A percentile compares a stretch with the other conserved stretches of the same genome.
Evolutionary conservation across 2,888 invertebrate species (phyloP).

Genomic region (Dasypogon diadema): DNA sequence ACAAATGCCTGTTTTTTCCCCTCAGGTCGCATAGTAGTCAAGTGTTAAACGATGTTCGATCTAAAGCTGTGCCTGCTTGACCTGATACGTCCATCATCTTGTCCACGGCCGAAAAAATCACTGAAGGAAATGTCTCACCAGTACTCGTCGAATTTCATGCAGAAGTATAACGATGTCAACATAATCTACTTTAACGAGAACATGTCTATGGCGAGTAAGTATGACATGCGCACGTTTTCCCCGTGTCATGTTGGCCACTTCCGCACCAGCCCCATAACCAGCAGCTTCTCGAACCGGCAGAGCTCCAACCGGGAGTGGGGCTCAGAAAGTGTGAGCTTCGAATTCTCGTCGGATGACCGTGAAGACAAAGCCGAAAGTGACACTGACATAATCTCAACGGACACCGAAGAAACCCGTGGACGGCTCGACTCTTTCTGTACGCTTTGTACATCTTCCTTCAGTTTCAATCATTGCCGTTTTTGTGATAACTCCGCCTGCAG

Average conservation of each 20-base stretch:
- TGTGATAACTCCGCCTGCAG: slow-evolving; percentile 67
- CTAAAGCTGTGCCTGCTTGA: slow-evolving; percentile 67
- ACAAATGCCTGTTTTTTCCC: no score
- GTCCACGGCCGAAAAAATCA: slow-evolving; percentile 64
- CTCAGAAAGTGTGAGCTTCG: slow-evolving; percentile 63
- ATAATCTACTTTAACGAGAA: slow-evolving; percentile 68
- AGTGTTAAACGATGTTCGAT: slow-evolving; percentile 63
- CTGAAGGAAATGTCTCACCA: slow-evolving; percentile 65
- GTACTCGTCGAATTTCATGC: slow-evolving; percentile 64
- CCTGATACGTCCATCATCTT: slow-evolving; percentile 61
- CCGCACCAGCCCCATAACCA: slow-evolving; percentile 60
- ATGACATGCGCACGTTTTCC: slow-evolving; percentile 62
- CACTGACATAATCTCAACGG: slow-evolving; percentile 30
- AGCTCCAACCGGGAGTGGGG: slow-evolving; percentile 56
- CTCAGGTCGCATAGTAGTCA: neutral
- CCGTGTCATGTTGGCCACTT: slow-evolving; percentile 60
- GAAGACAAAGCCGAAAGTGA: slow-evolving; percentile 52
- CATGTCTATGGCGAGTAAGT: slow-evolving; percentile 68
- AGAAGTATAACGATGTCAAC: slow-evolving; percentile 66
- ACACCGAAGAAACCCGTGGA: neutral
- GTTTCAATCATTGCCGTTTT: slow-evolving; percentile 66
- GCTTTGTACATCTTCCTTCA: slow-evolving; percentile 68
- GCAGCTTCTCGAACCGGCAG: slow-evolving; percentile 57
- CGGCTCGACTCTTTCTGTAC: slow-evolving; percentile 67
- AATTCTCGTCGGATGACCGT: slow-evolving; percentile 64